These are phyloP conservation scores for Phenacoccus solenopsis DNA, from an alignment of 1,140 invertebrate genomes.

Conservation along the genomic window DNA sequence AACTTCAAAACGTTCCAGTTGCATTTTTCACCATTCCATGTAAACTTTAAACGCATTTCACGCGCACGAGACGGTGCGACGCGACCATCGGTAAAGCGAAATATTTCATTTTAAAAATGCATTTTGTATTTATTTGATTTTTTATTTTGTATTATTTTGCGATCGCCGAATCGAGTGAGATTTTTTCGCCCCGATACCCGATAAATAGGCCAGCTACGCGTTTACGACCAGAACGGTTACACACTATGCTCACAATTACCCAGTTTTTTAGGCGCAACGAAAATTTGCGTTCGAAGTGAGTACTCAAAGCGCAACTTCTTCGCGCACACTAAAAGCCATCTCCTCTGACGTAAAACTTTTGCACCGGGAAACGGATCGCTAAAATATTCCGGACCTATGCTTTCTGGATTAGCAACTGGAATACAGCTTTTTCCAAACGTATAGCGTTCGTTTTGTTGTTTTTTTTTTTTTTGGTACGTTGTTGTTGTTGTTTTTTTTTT, in stretches of 20 bases:
- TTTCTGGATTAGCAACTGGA: background rate
- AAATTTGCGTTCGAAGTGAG: slow-evolving; percentile 14
- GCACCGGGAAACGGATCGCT: slow-evolving; percentile 15
- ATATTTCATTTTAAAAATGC: no score
- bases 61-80: background rate
- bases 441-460: no score
- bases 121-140: no score
- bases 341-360: slow-evolving; percentile 12
- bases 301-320: slow-evolving; percentile 1
- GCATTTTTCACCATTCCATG: background rate
- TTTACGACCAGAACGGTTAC: slow-evolving; percentile 5
- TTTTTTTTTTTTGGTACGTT: no score
- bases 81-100: background rate
- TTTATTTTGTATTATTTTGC: no score
- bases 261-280: slow-evolving; percentile 17
- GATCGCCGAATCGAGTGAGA: no score
- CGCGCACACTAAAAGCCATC: slow-evolving; percentile 15
- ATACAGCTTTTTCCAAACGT: background rate
- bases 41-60: background rate
- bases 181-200: background rate
- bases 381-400: slow-evolving; percentile 10
- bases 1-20: background rate
- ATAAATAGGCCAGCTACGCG: background rate
- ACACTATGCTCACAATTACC: slow-evolving; percentile 12
- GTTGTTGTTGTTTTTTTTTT: no score